Base-by-base conservation (phyloP, 2,113 vertebrate genomes). In the Eublepharis macularius region DNA sequence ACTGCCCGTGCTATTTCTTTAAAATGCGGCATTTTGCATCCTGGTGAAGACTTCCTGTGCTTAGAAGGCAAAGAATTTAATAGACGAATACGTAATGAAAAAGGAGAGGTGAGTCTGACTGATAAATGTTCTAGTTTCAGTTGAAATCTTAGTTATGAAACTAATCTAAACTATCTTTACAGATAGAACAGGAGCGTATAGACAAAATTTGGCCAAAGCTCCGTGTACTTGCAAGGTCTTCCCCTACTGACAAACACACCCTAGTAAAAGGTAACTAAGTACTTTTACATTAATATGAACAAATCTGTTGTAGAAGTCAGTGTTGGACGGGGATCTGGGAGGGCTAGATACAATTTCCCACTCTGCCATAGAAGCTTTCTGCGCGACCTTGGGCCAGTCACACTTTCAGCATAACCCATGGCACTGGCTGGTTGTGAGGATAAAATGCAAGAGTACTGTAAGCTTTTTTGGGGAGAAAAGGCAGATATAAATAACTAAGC, bases 181-280 rank as follows among this genome's bases (percentile, higher is more conserved):
- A 99, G 99, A 99, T 99, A 93, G 99, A 99, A 88, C 99, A 99
- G 95, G 98, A 99, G 87, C 95, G 98, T 87, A 98, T 99, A 94
- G 99, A 99, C 95, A 99, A 98, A 96, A 97, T 99, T 88, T 99
- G 99, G 99, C 99, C 98, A 93, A 99, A 99, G 92, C 98, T 99
- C 45, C 96, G 99, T 93, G 99, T 99, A 76, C 97, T 99, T 94
- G 99, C 99, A 90, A 97, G 99, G 86, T 99, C 99, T 19, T 99
- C 99, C 88, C 99, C 99, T 65, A 99, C 99, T 86, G 99, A 99
- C 93, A 99, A 99, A 93, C 99, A 99, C 91, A 99, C 99, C 74
- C 92, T 99, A 87, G 99, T 99, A 75, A 99, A 99, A 99, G 99
- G 99, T 98, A 93, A 85, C 91, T 84, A 57, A 10, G 47, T 68